These are phyloP conservation scores for Reticulitermes speratus DNA, from an alignment of 1,140 invertebrate species.

Conservation along the genomic window DNA sequence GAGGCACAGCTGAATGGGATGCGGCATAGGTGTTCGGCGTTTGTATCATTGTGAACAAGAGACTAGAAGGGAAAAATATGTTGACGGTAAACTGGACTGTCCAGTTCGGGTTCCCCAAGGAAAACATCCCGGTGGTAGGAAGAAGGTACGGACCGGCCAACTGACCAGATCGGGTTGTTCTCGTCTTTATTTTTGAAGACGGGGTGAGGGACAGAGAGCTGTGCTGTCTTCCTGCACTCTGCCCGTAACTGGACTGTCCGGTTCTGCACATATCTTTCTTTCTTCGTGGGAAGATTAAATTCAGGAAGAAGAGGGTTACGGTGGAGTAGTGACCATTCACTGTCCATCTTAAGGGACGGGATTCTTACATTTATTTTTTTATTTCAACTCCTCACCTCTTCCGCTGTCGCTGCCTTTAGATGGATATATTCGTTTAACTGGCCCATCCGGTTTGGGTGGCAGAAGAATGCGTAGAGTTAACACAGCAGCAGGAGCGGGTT, in stretches of 20 bases:
- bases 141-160: not conserved
- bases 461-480: not conserved
- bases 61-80: not conserved
- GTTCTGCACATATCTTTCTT: not conserved
- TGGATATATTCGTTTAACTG: conserved; percentile 17
- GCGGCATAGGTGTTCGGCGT: not conserved
- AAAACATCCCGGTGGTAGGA: not conserved
- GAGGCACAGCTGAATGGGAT: not conserved
- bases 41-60: no score
- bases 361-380: not conserved
- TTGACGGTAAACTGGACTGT: not conserved
- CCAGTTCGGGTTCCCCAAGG: conserved; percentile 7
- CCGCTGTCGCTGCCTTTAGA: not conserved
- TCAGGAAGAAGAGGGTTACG: not conserved
- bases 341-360: not conserved
- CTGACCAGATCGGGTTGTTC: not conserved
- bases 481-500: not conserved
- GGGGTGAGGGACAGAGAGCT: not conserved
- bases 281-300: not conserved
- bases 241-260: not conserved
- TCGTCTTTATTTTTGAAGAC: not conserved
- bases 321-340: not conserved
- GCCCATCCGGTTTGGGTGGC: not conserved
- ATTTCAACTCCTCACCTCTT: not conserved
- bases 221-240: not conserved